Base-by-base conservation (phyloP, 1,140 invertebrate species). In the Cecropterus lyciades region DNA sequence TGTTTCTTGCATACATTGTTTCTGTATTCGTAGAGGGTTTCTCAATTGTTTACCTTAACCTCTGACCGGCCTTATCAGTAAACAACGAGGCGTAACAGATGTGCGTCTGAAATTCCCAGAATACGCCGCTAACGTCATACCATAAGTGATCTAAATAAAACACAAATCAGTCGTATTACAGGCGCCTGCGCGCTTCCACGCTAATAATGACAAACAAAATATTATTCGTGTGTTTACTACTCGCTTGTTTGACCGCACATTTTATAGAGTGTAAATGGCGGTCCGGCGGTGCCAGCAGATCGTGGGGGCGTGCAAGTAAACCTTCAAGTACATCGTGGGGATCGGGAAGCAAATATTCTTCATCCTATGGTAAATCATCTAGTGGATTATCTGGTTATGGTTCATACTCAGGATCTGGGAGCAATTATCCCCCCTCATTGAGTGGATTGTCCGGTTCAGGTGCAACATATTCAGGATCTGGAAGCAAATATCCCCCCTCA, bases 181-280 rank as follows among this genome's bases (percentile, higher is more conserved):
- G 17, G 13, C 53, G 53, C 40, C 13, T n/a, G 37, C 10, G 40
- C 37, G 40, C 20, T n/a, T n/a, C n/a, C 49, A 33, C 63, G 51
- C 67, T 57, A 45, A 16, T 57, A 59, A n/a, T 10, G 33, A 49
- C 30, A 52, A n/a, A 20, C 42, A 48, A 43, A 43, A 77, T 53
- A 69, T n/a, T n/a, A n/a, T 40, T 79, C 57, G 67, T 79, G 70
- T 79, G 75, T 69, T 71, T 79, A 9, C 65, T 79, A 53, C 60
- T 81, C 57, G 15, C 70, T 20, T 75, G 66, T 67, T 42, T 75
- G 24, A 40, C 57, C n/a, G 37, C 65, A 16, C n/a, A n/a, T n/a
- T 24, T n/a, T 66, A 57, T 69, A 20, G 43, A 71, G 52, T 69
- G 72, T 62, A 71, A 66, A 73, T 62, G 71, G 42, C 68, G 65